Evolutionary conservation across 1,140 invertebrate genomes (phyloP), one percentile per base, ranked within the genome.

Genomic region (Meloidogyne floridensis): DNA sequence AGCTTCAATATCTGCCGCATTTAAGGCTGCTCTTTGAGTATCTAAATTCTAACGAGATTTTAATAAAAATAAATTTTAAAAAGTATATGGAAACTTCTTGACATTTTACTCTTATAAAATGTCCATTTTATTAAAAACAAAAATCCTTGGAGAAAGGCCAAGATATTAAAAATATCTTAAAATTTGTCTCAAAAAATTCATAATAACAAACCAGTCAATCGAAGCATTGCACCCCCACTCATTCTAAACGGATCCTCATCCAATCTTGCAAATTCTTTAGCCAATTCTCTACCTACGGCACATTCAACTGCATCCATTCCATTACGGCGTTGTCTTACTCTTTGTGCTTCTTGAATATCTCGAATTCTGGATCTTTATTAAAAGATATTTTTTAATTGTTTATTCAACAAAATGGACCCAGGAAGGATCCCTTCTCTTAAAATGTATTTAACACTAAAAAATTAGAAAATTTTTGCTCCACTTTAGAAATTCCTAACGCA

Each of bases 221-320:
- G 51, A 65, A 89, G 75, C 84, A 86, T 87, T 80, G 80, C 82
- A 47, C 89, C 87, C 51, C 88, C 88, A 47, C 84, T 83, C 76
- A 86, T 85, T 69, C 70, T 72, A 65, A 89, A 83, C 13, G 89
- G 87, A 51, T 90, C 86, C n/a, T 89, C 88, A 70, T 89, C 84
- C 3, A 88, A 72, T 9, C 87, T 65, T 47, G 85, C 79, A 74
- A 87, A 87, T 82, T 87, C 86, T 56, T 75, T 77, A 9, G 86
- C 86, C 43, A 89, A 72, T 79, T 88, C 78, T 69, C 87, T 87
- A 20, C 88, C 88, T n/a, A 89, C 84, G 13, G 88, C 88, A 80
- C 88, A 90, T 72, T 89, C 88, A 1, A 90, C 69, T 9, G 88
- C 89, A n/a, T 84, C 87, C 72, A 89, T 82, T 9, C 88, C 88